These are phyloP conservation scores for Pseudorasbora parva DNA, from an alignment of 2,113 vertebrate species.

Conservation along the genomic window DNA sequence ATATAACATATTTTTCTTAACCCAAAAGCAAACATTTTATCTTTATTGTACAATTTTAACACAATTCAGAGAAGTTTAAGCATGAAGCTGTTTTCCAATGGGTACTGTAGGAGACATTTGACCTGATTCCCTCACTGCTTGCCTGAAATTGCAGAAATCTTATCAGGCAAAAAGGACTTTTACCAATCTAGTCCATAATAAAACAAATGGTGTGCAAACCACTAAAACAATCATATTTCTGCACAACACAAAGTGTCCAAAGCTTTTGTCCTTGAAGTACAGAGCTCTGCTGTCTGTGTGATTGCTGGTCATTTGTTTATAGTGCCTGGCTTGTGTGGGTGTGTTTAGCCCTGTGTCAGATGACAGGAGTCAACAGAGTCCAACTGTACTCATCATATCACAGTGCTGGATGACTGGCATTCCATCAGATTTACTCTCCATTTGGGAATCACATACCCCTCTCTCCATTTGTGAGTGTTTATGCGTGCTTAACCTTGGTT, in stretches of 20 bases:
- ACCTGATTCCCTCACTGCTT: not conserved
- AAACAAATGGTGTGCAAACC: not conserved
- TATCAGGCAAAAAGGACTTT: not conserved
- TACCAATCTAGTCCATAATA: not conserved
- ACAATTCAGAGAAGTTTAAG: conserved; percentile 21
- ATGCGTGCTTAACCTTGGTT: conserved; percentile 83
- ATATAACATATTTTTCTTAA: too few species aligned
- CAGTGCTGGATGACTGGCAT: not conserved
- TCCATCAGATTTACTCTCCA: not conserved
- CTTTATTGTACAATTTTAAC: not conserved
- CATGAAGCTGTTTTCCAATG: not conserved
- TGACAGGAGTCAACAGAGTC: conserved; percentile 8
- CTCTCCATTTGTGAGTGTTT: not conserved
- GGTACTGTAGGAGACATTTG: not conserved
- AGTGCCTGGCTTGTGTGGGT: not conserved
- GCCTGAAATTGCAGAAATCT: not conserved
- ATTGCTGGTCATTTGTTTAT: conserved; percentile 24
- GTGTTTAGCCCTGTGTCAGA: not conserved
- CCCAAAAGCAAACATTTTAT: too few species aligned
- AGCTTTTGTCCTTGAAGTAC: not conserved
- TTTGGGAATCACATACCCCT: not conserved
- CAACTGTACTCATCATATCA: conserved; percentile 13
- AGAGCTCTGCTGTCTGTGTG: not conserved
- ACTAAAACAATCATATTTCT: conserved; percentile 25
- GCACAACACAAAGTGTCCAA: not conserved